Evolutionary conservation across 2,888 invertebrate genomes (phyloP), one percentile per base, ranked within the genome.

Genomic region (Agrotis exclamationis): DNA sequence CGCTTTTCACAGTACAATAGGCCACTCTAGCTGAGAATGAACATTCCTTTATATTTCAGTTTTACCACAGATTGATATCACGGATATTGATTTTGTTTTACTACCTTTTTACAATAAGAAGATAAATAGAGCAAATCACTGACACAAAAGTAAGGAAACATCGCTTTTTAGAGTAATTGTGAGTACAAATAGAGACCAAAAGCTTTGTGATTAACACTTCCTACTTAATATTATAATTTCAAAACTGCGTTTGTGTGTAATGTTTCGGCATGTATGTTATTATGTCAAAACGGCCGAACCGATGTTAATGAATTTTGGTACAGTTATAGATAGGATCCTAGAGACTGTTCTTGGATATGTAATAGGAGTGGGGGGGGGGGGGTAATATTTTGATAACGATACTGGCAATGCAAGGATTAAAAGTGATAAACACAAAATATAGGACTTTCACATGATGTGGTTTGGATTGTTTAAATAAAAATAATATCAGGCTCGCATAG

Each of bases 1-100:
- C 65, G 78, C 85, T 83, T 75, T 77, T 74, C 71, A 70, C 89
- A 84, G 88, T 89, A 94, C 94, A 94, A 94, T 91, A 88, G 94
- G 80, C 87, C 87, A 86, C 88, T 92, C 87, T 84, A 86, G 76
- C 84, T 76, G 76, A 84, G 85, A 83, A 85, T 88, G 85, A 65
- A 81, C 80, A 84, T 80, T 76, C 80, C 77, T 85, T 74, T 85
- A 78, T 74, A 70, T 77, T 64, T 69, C 44, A 57, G 54, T 62
- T 78, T 71, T 65, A 51, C 50, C 20, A 20, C 50, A 71, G 39
- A 44, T 58, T 65, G 22, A 62, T 53, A 24, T n/a, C 58, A 51
- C 33, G 9, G 39, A 50, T 22, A 50, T 82, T 68, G 50, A 51
- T 65, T 39, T 59, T 44, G 54, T 56, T 45, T 33, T 44, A 48